Evolutionary conservation across 2,888 invertebrate genomes (phyloP), one percentile per base, ranked within the genome.

Genomic region (Lepidocyrtinus sp.): DNA sequence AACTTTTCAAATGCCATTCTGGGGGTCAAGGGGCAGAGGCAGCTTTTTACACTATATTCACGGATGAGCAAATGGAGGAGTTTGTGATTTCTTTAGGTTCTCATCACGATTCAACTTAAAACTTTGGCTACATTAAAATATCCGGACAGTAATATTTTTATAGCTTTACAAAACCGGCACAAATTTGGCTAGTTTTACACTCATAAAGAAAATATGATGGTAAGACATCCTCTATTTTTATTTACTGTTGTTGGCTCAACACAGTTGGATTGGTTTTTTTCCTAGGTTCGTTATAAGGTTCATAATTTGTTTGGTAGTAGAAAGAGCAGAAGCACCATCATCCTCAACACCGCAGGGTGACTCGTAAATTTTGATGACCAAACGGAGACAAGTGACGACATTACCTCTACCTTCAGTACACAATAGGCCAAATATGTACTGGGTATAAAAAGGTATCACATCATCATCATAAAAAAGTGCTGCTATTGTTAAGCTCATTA

Each of bases 381-480:
- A 83, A 83, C 83, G 79, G 73, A 84, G 85, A 84, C 85, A 85
- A 85, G 85, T 85, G 85, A 83, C 83, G 85, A 85, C 85, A 85
- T 83, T 84, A 84, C 71, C 82, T 83, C n/a, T n/a, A n/a, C n/a
- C n/a, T n/a, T n/a, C n/a, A n/a, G n/a, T n/a, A n/a, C n/a, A n/a
- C n/a, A n/a, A n/a, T n/a, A n/a, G n/a, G n/a, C n/a, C n/a, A n/a
- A n/a, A n/a, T n/a, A n/a, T n/a, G n/a, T n/a, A n/a, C n/a, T n/a
- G n/a, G n/a, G n/a, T n/a, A n/a, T n/a, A n/a, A n/a, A n/a, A n/a
- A n/a, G n/a, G n/a, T 84, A 82, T 83, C 84, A 83, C 83, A 85
- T 81, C n/a, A n/a, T n/a, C n/a, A n/a, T n/a, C 74, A 74, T 74
- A 74, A 63, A 64, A 68, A 36, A 19, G 27, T 26, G 55, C 59